Conservation (phyloP, 2,888 invertebrate species). For the Clivina fossor region DNA sequence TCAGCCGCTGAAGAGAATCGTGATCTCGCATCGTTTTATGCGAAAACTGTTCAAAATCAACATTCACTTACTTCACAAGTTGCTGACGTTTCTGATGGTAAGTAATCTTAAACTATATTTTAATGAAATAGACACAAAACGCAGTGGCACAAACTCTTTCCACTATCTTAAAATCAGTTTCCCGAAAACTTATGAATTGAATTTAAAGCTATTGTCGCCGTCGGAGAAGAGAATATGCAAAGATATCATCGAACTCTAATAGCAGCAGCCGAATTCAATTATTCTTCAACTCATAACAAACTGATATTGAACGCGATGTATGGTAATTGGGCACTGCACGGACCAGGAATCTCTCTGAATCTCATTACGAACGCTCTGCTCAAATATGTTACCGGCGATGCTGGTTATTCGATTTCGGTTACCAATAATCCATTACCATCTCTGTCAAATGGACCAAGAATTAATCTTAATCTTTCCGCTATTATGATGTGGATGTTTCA, state of each 20-base stretch:
- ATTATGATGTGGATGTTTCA: slow-evolving; percentile 49
- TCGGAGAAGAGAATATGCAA: slow-evolving; percentile 2
- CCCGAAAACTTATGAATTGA: background rate
- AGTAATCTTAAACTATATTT: background rate
- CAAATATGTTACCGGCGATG: slow-evolving; percentile 46
- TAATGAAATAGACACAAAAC: background rate
- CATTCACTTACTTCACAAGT: slow-evolving; percentile 9
- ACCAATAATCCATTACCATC: slow-evolving; percentile 48
- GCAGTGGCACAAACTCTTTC: background rate
- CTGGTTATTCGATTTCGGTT: slow-evolving; percentile 47
- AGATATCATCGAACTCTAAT: slow-evolving; percentile 44
- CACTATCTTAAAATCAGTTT: too few relatives aligned
- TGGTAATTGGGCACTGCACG: slow-evolving; percentile 56
- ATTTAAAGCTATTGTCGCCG: slow-evolving; percentile 46
- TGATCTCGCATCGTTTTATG: slow-evolving; percentile 21
- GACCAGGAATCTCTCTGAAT: slow-evolving; percentile 57
- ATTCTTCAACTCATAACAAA: slow-evolving; percentile 32
- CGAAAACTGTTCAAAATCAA: slow-evolving; percentile 4
- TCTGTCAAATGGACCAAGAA: slow-evolving; percentile 30
- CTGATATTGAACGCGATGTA: slow-evolving; percentile 49
- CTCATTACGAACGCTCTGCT: slow-evolving; percentile 55
- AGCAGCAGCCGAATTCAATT: slow-evolving; percentile 55
- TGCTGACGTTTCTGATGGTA: slow-evolving; percentile 32
- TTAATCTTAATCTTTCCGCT: slow-evolving; percentile 36
- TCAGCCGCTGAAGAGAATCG: slow-evolving; percentile 27